These are phyloP conservation scores for Melanotaenia parkinsoni DNA, from an alignment of 2,797 vertebrate species.

Conservation along the genomic window DNA sequence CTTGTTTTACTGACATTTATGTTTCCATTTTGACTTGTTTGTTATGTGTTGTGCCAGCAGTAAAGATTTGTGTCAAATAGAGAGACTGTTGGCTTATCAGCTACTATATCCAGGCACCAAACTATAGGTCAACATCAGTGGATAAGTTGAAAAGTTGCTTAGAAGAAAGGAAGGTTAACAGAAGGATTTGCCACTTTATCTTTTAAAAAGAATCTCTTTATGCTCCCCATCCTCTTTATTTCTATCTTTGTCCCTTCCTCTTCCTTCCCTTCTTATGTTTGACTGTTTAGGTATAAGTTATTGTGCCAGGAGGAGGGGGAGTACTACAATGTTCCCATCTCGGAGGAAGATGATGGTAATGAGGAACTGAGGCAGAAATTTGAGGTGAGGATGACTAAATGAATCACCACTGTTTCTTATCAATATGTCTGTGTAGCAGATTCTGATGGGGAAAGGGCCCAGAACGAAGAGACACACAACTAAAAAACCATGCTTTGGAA, in stretches of 20 bases:
- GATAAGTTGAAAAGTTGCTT: not conserved
- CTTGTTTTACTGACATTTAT: not conserved
- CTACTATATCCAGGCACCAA: not conserved
- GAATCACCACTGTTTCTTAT: not conserved
- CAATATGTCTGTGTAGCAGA: not conserved
- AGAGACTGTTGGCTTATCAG: slow-evolving; percentile 3
- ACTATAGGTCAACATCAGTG: not conserved
- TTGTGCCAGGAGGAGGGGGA: slow-evolving; percentile 97
- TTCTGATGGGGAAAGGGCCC: no score
- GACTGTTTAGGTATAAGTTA: slow-evolving; percentile 90
- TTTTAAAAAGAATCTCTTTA: not conserved
- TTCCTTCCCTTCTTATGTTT: not conserved
- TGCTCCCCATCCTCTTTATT: not conserved
- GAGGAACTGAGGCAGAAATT: slow-evolving; percentile 94
- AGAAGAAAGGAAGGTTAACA: not conserved
- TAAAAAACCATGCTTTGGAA: no score
- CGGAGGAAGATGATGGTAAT: slow-evolving; percentile 93
- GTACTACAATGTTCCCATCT: slow-evolving; percentile 98
- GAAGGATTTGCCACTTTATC: not conserved
- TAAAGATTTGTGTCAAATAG: not conserved
- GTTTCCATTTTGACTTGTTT: not conserved
- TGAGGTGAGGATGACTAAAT: slow-evolving; percentile 86
- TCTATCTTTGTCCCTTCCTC: not conserved
- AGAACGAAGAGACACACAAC: no score
- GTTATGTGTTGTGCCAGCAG: not conserved